A percentile compares a stretch with the other conserved stretches of the same genome.
Evolutionary conservation across 2,113 vertebrate species (phyloP).

Genomic region (Mungos mungo): DNA sequence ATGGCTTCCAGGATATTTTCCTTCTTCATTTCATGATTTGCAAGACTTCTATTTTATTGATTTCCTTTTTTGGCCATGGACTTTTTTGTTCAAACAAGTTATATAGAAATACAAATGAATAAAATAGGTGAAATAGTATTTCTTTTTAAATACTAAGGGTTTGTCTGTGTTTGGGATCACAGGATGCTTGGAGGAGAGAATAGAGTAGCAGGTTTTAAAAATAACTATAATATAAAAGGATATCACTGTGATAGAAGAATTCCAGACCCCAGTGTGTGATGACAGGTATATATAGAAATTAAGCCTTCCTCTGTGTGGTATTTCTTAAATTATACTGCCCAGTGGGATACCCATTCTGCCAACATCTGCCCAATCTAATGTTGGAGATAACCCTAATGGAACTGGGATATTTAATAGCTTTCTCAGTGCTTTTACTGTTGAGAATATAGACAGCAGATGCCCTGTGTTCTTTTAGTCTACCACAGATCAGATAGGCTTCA

Average conservation of each 20-base stretch:
- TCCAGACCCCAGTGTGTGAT: not conserved
- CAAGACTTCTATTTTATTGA: not conserved
- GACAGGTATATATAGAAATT: slow-evolving; percentile 3
- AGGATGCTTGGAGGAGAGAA: not conserved
- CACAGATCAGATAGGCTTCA: not conserved
- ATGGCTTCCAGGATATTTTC: not conserved
- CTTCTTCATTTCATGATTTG: not conserved
- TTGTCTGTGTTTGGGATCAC: not conserved
- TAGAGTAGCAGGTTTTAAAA: not conserved
- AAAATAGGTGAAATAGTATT: not conserved
- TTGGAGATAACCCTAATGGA: not conserved
- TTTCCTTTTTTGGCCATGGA: slow-evolving; percentile 17
- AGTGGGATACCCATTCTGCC: not conserved
- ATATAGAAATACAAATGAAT: not conserved
- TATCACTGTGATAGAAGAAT: not conserved
- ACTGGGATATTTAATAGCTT: not conserved
- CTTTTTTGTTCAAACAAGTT: not conserved
- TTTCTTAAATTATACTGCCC: slow-evolving; percentile 12
- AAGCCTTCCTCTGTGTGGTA: not conserved
- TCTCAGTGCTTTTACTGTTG: not conserved
- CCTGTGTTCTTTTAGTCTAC: not conserved
- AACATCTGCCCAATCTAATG: not conserved
- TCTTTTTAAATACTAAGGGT: not conserved
- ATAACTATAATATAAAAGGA: not conserved
- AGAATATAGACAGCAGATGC: not conserved